These are phyloP conservation scores for Falco peregrinus DNA, from an alignment of 2,797 vertebrate genomes.

Conservation along the genomic window DNA sequence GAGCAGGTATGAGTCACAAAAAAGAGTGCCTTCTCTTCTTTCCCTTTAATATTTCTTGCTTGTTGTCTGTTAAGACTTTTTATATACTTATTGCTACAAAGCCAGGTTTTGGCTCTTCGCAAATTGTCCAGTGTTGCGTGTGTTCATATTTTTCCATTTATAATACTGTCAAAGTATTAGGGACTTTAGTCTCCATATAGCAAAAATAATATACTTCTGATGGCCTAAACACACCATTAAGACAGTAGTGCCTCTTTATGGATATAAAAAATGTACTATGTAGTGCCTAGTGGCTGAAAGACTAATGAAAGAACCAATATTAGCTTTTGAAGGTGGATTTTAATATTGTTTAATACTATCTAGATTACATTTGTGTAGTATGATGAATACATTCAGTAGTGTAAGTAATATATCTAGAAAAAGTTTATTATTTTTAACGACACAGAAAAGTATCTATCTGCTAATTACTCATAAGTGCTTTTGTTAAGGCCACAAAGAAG, in stretches of 20 bases:
- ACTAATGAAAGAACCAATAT: not conserved
- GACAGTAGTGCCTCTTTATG: not conserved
- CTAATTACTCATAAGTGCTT: constrained; percentile 33
- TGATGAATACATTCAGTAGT: not conserved
- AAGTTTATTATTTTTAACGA: not conserved
- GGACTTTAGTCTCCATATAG: not conserved
- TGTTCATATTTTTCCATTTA: not conserved
- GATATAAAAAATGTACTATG: not conserved
- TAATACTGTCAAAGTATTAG: not conserved
- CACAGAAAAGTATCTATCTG: not conserved
- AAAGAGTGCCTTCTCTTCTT: not conserved
- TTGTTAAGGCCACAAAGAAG: constrained; percentile 6
- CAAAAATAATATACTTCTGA: not conserved
- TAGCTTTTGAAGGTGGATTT: not conserved
- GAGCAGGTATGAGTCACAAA: not conserved
- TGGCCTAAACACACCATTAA: not conserved
- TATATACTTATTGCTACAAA: not conserved
- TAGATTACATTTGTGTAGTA: constrained; percentile 33
- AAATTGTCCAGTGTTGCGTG: not conserved
- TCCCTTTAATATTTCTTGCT: not conserved
- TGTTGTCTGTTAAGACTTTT: not conserved
- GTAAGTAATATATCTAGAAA: not conserved
- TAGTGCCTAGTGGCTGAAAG: not conserved
- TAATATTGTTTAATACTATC: constrained; percentile 50
- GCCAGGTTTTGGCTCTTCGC: not conserved